These are phyloP conservation scores for Malthinus flaveolus DNA, from an alignment of 2,888 invertebrate genomes.

Conservation along the genomic window DNA sequence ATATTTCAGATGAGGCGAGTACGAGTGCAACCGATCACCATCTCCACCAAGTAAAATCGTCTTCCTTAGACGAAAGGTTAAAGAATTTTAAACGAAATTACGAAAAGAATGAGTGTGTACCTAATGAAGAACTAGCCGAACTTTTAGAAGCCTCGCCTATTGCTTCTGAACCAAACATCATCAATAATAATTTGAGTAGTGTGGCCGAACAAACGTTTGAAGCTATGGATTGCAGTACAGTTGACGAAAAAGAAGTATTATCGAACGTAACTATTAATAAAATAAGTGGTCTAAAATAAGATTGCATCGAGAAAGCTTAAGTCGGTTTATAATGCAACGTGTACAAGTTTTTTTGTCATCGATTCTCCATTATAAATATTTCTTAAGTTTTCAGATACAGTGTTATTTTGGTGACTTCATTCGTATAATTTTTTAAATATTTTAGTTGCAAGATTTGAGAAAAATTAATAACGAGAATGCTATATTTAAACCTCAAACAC, in stretches of 20 bases:
- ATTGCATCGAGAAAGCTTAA: too few species aligned
- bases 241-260: constrained; percentile 32
- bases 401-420: not conserved
- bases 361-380: constrained; percentile 2
- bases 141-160: too few species aligned
- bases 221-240: constrained; percentile 41
- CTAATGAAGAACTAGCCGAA: not conserved
- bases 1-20: too few species aligned
- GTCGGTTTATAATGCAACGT: too few species aligned
- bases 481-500: constrained; percentile 2
- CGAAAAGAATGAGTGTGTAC: too few species aligned
- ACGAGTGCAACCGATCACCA: too few species aligned
- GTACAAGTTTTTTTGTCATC: too few species aligned
- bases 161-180: too few species aligned
- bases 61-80: constrained; percentile 2
- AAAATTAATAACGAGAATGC: constrained; percentile 12
- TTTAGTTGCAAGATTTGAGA: constrained; percentile 31
- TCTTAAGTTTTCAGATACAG: not conserved
- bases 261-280: constrained; percentile 30
- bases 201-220: not conserved
- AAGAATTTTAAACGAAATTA: not conserved
- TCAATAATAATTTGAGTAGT: too few species aligned
- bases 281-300: too few species aligned
- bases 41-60: not conserved
- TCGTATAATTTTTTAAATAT: constrained; percentile 38